Base-by-base conservation (phyloP, 2,113 vertebrate species). In the Gasterosteus aculeatus region DNA sequence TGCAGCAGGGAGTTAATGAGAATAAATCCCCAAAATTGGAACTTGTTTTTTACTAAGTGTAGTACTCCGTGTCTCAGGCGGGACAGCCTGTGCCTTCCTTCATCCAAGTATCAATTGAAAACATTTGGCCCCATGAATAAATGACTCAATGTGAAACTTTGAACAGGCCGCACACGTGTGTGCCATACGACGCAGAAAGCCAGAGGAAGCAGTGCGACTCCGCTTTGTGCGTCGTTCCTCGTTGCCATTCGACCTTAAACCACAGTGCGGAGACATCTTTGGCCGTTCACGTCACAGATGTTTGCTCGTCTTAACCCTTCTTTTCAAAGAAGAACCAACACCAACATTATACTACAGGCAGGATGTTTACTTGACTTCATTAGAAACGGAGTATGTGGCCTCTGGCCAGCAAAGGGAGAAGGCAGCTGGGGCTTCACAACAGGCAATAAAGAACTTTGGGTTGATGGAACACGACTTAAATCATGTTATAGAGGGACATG, bases 61-160 rank as follows among this genome's bases (percentile, higher is more conserved):
- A 79, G 80, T 63, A 33, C 31, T 31, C 66, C 39, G 29, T 77
- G 54, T 85, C 69, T 81, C 49, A 77, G 62, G 56, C 14, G 61
- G 80, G 79, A 87, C 78, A 83, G 0, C 3, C 46, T 80, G 81
- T 85, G 77, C 73, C 19, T 79, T 46, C 80, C 68, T 74, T 77
- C 68, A 63, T 78, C 82, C 86, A 81, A 87, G 77, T 29, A 72
- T 72, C 42, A 85, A 88, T 72, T 80, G 78, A 74, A 91, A 90
- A 83, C 81, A 90, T 78, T 85, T 75, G 69, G n/a, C 3, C 18
- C 72, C 71, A 42, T 74, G 75, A 84, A 74, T 26, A 78, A 71
- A 80, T 22, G 59, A 64, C 64, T 76, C 42, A 66, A 60, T 78
- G 38, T 49, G 59, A 85, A 81, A 83, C 66, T 58, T 29, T 38